These are phyloP conservation scores for Uropsilus gracilis DNA, from an alignment of 2,113 vertebrate genomes.

Conservation along the genomic window DNA sequence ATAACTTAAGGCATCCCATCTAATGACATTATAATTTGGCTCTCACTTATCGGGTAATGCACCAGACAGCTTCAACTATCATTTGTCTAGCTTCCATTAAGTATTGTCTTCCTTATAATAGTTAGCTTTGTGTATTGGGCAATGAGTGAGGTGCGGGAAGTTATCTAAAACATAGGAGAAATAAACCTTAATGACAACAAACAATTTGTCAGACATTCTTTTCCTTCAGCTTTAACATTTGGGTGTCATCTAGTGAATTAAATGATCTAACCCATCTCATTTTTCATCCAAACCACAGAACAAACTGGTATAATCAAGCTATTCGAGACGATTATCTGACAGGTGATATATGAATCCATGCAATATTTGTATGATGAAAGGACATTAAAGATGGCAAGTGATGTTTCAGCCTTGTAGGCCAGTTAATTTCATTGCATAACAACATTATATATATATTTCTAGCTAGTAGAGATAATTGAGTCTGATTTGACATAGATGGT, in stretches of 20 bases:
- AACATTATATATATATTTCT: neutral
- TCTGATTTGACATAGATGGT: neutral
- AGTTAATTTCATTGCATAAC: neutral
- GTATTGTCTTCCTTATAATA: slow-evolving; percentile 41
- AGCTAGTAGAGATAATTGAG: neutral
- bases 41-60: slow-evolving; percentile 38
- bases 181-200: slow-evolving; percentile 75
- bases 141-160: slow-evolving; percentile 4
- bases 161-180: slow-evolving; percentile 58
- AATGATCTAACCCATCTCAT: slow-evolving; percentile 74
- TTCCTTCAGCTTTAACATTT: slow-evolving; percentile 66
- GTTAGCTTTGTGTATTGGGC: slow-evolving; percentile 59
- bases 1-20: slow-evolving; percentile 50
- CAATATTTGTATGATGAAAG: neutral
- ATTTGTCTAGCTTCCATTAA: slow-evolving; percentile 50
- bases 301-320: slow-evolving; percentile 50
- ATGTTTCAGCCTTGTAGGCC: neutral
- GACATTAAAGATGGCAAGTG: slow-evolving; percentile 53
- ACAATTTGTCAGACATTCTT: slow-evolving; percentile 68
- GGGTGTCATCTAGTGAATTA: slow-evolving; percentile 63
- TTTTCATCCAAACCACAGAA: slow-evolving; percentile 73
- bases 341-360: slow-evolving; percentile 66
- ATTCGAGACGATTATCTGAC: slow-evolving; percentile 67
- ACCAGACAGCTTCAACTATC: slow-evolving; percentile 63
- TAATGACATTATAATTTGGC: slow-evolving; percentile 60